These are phyloP conservation scores for Stichopus chloronotus DNA, from an alignment of 35 echinoderm and acorn worm species.

Conservation along the genomic window DNA sequence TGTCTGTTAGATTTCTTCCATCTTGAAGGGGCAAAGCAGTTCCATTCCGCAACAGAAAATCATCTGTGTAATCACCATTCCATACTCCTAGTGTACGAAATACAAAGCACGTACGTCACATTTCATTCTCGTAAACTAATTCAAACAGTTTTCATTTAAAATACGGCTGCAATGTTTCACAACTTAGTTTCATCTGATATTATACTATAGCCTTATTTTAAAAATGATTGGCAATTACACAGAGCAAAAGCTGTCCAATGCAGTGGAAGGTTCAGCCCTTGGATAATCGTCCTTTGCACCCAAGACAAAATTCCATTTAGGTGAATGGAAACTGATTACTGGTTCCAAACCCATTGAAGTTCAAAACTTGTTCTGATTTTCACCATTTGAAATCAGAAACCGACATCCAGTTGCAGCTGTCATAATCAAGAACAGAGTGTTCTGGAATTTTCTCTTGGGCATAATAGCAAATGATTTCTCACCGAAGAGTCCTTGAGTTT, in stretches of 20 bases:
- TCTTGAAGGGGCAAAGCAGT: constrained; percentile 14
- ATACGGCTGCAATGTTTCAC: background rate
- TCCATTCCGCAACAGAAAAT: constrained; percentile 67
- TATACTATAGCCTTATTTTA: background rate
- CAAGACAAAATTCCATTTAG: too few species aligned
- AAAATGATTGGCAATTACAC: background rate
- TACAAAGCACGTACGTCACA: background rate
- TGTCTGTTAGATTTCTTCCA: constrained; percentile 76
- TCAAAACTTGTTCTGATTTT: too few species aligned
- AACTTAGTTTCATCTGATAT: background rate
- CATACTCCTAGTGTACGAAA: constrained; percentile 65
- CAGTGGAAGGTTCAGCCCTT: too few species aligned
- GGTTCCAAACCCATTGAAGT: too few species aligned
- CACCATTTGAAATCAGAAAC: too few species aligned
- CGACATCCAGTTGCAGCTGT: too few species aligned
- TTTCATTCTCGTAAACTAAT: background rate
- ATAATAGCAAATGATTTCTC: background rate
- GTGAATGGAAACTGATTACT: too few species aligned
- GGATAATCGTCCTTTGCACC: too few species aligned
- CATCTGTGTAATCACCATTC: constrained; percentile 79
- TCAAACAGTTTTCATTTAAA: background rate
- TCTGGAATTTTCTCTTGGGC: too few species aligned
- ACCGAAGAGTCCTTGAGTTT: constrained; percentile 80
- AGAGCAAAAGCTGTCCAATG: too few species aligned
- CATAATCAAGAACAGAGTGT: too few species aligned